These are phyloP conservation scores for Mustela nigripes DNA, from an alignment of 2,113 vertebrate genomes.

Conservation along the genomic window DNA sequence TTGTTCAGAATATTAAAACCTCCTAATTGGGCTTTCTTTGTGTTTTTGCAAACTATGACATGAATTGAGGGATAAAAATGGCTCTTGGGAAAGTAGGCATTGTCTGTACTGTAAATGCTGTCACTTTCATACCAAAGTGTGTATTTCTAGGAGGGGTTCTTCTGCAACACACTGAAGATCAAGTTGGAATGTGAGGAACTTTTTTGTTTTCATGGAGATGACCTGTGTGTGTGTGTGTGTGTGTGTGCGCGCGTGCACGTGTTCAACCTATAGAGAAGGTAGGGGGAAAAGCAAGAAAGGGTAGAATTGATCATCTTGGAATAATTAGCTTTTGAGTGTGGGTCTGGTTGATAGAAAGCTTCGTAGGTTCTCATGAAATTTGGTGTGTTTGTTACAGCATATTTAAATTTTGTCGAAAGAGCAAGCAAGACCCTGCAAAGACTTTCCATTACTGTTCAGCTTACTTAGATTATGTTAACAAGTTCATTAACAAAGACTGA, in stretches of 20 bases:
- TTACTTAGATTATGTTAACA: slow-evolving; percentile 50
- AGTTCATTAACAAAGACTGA: slow-evolving; percentile 39
- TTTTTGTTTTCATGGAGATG: neutral
- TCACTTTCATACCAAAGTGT: slow-evolving; percentile 51
- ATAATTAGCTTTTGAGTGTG: neutral
- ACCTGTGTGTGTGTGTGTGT: neutral
- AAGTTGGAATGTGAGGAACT: neutral
- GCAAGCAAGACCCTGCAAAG: neutral
- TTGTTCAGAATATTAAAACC: slow-evolving; percentile 64
- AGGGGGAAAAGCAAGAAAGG: neutral
- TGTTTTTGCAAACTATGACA: slow-evolving; percentile 42
- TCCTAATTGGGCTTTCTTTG: slow-evolving; percentile 29
- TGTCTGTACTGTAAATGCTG: slow-evolving; percentile 23
- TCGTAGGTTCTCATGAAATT: slow-evolving; percentile 45
- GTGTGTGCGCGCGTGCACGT: neutral
- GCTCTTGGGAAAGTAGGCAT: slow-evolving; percentile 58
- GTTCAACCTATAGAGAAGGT: neutral
- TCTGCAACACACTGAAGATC: neutral
- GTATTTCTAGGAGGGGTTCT: slow-evolving; percentile 35
- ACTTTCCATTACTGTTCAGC: neutral
- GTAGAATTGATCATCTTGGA: neutral
- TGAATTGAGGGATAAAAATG: slow-evolving; percentile 56
- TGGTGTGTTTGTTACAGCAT: neutral
- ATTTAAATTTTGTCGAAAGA: slow-evolving; percentile 53
- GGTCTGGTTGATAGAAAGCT: slow-evolving; percentile 38